Evolutionary conservation across 2,888 invertebrate genomes (phyloP).

Genomic region (Empis stercorea): DNA sequence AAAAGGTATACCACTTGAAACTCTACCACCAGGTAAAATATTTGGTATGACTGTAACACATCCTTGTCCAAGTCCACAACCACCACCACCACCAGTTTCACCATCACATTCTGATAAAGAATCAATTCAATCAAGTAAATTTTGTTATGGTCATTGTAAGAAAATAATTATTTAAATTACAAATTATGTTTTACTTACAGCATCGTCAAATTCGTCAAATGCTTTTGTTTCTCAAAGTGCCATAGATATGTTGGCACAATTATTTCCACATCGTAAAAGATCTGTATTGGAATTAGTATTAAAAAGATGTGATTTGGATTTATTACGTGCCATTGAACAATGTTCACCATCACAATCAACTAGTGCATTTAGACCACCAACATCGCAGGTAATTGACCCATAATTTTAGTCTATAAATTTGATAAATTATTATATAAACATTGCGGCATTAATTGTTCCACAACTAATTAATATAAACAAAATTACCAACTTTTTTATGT

Average conservation of each 20-base stretch:
- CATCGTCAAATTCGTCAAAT: slow-evolving; percentile 14
- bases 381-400: slow-evolving; percentile 11
- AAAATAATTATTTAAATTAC: too few relatives aligned
- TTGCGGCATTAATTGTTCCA: too few relatives aligned
- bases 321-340: slow-evolving; percentile 46
- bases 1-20: slow-evolving; percentile 56
- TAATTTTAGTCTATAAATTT: too few relatives aligned
- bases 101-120: slow-evolving; percentile 11
- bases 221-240: slow-evolving; percentile 52
- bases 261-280: slow-evolving; percentile 82
- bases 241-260: slow-evolving; percentile 69
- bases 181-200: slow-evolving; percentile 8
- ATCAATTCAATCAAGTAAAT: slow-evolving; percentile 11
- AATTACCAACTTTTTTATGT: too few relatives aligned
- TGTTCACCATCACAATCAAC: slow-evolving; percentile 20
- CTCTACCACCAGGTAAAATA: slow-evolving; percentile 79
- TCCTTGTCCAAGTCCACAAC: slow-evolving; percentile 44
- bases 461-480: too few relatives aligned
- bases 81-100: slow-evolving; percentile 8
- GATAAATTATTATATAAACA: too few relatives aligned
- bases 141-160: too few relatives aligned
- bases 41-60: slow-evolving; percentile 78
- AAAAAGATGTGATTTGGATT: slow-evolving; percentile 81
- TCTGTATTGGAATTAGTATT: slow-evolving; percentile 83
- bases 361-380: slow-evolving; percentile 16